Evolutionary conservation across 2,888 invertebrate genomes (phyloP).

Genomic region (Timandra comae): DNA sequence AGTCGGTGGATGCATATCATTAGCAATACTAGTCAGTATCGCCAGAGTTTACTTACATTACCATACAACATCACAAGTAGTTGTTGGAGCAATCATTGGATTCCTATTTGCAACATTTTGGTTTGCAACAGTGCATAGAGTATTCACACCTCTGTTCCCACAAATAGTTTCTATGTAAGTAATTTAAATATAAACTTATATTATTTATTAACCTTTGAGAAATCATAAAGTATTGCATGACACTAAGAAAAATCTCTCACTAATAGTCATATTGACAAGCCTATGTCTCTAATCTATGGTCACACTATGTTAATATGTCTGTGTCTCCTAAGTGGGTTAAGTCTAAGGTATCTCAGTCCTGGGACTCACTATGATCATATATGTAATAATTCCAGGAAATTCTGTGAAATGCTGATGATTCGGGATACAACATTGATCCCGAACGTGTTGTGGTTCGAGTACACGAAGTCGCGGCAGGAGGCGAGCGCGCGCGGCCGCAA

Average conservation of each 20-base stretch:
- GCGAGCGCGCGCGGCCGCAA: slow-evolving; percentile 87
- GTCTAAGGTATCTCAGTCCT: no score
- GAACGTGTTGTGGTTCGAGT: slow-evolving; percentile 95
- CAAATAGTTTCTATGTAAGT: slow-evolving; percentile 90
- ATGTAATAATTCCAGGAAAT: slow-evolving; percentile 80
- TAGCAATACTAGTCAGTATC: slow-evolving; percentile 79
- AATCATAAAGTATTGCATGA: no score
- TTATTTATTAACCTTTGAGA: no score
- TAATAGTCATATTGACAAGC: no score
- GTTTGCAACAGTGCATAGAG: slow-evolving; percentile 87
- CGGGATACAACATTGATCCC: slow-evolving; percentile 94
- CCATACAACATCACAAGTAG: slow-evolving; percentile 88
- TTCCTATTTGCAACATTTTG: slow-evolving; percentile 84
- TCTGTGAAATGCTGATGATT: slow-evolving; percentile 89
- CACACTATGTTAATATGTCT: no score
- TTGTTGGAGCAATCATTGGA: slow-evolving; percentile 87
- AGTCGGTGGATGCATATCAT: slow-evolving; percentile 76
- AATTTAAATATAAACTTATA: no score
- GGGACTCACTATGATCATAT: no score
- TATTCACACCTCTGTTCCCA: slow-evolving; percentile 91
- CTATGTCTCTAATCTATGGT: no score
- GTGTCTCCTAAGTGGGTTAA: no score
- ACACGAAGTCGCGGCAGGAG: slow-evolving; percentile 90
- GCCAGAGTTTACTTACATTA: slow-evolving; percentile 91
- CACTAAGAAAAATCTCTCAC: no score